Base-by-base conservation (phyloP, 1,140 invertebrate species). In the Rhyacophila brunnea region DNA sequence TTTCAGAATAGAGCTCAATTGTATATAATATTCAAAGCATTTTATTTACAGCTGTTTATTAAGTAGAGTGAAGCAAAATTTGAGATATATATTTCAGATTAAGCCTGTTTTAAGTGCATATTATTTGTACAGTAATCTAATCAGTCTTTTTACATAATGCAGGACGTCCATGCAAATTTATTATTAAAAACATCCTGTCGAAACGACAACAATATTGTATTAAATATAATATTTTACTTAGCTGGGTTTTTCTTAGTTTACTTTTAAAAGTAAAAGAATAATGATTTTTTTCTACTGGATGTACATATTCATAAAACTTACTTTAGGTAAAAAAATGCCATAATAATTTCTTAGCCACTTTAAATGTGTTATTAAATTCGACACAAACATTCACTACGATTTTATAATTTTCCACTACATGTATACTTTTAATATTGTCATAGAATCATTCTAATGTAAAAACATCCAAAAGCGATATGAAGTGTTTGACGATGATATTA, bases 391-490 rank as follows among this genome's bases (percentile, higher is more conserved):
- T 40, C 11, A 40, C 11, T 40, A 13, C n/a, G n/a, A 40, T 3
- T 40, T 40, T 40, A 13, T 40, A n/a, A 47, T 36, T 49, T 49
- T 59, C 44, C 15, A 53, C 61, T 60, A 59, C 34, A 51, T 63
- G 62, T 64, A 60, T 60, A 64, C 62, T 58, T 49, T 50, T 56
- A 47, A 64, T 64, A 64, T 64, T 64, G 62, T 64, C 62, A 56
- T 60, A 19, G 54, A 45, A 51, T 64, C 42, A 36, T 40, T 60
- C 32, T 64, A 60, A 36, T 9, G 45, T 55, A 63, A 64, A 64
- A 46, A 64, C 53, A 60, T 64, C 62, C 46, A 64, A 64, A 63
- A 63, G 61, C 61, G 40, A 57, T 62, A 62, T 49, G 57, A 18
- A 15, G 38, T 48, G 15, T 53, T 23, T 44, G 43, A 55, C 45